Conservation (phyloP, 2,888 invertebrate genomes). For the Venustoraphidia nigricollis region DNA sequence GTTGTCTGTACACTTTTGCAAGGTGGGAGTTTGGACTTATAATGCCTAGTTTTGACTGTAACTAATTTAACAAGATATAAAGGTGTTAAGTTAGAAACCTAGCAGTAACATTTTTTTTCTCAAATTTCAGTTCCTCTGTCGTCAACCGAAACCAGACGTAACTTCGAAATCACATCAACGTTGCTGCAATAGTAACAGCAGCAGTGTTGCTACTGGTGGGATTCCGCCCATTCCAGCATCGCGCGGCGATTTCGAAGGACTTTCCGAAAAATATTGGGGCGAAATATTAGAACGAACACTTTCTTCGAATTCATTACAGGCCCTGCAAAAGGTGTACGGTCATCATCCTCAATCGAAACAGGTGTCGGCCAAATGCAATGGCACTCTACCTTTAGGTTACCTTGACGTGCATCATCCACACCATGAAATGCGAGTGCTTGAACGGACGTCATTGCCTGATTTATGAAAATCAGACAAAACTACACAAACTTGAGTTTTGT, state of each 20-base stretch:
- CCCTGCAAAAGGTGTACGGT: conserved; percentile 24
- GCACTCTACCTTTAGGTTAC: conserved; percentile 13
- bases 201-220: conserved; percentile 15
- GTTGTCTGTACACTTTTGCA: too few species aligned
- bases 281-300: conserved; percentile 66
- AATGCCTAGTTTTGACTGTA: neutral
- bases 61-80: neutral
- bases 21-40: too few species aligned
- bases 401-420: neutral
- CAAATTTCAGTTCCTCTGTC: conserved; percentile 21
- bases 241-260: conserved; percentile 33
- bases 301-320: conserved; percentile 59
- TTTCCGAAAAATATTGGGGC: conserved; percentile 39
- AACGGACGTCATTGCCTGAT: conserved; percentile 23
- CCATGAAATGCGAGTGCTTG: conserved; percentile 24
- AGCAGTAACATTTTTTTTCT: neutral
- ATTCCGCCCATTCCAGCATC: conserved; percentile 28
- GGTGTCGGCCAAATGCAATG: conserved; percentile 19
- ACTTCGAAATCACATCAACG: conserved; percentile 13
- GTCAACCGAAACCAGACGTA: conserved; percentile 13
- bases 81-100: too few species aligned
- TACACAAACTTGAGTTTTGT: conserved; percentile 21
- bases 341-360: conserved; percentile 7
- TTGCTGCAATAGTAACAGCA: conserved; percentile 21
- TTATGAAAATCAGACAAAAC: conserved; percentile 30